Evolutionary conservation across 2,888 invertebrate genomes (phyloP).

Genomic region (Endotricha flammealis): DNA sequence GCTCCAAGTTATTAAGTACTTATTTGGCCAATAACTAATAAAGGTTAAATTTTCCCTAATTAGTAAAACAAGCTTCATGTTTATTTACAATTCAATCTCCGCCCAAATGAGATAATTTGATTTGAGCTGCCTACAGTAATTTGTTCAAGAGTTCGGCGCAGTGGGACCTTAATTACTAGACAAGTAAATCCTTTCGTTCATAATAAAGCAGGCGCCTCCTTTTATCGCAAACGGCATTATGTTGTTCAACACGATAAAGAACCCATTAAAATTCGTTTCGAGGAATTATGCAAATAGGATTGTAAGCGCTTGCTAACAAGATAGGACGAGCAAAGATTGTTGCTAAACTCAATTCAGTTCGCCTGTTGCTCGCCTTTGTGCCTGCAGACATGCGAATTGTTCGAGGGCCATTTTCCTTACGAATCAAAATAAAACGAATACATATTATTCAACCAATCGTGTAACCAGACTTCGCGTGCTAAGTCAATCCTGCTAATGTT

Average conservation of each 20-base stretch:
- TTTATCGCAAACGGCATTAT: conserved; percentile 45
- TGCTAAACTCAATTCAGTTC: conserved; percentile 54
- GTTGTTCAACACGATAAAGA: conserved; percentile 60
- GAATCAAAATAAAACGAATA: no score
- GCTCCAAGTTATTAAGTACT: no score
- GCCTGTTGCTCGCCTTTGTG: conserved; percentile 49
- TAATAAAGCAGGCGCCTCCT: conserved; percentile 22
- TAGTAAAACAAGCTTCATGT: no score
- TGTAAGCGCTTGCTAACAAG: conserved; percentile 60
- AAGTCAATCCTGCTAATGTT: no score
- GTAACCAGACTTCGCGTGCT: no score
- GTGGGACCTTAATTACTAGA: conserved; percentile 30
- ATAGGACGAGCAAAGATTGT: conserved; percentile 58
- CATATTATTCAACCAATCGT: no score
- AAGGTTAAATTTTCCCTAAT: no score
- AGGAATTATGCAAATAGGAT: conserved; percentile 68
- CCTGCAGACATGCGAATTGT: conserved; percentile 25
- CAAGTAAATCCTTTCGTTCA: conserved; percentile 35
- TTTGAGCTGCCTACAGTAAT: background rate
- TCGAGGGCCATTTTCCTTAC: conserved; percentile 16
- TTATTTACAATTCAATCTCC: no score
- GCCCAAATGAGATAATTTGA: background rate
- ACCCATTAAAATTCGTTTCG: conserved; percentile 60
- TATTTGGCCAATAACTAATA: no score
- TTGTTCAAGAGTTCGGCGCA: background rate